phyloP scores from a whole-genome alignment of 2,113 vertebrate genomes.

The Alces alces region DNA sequence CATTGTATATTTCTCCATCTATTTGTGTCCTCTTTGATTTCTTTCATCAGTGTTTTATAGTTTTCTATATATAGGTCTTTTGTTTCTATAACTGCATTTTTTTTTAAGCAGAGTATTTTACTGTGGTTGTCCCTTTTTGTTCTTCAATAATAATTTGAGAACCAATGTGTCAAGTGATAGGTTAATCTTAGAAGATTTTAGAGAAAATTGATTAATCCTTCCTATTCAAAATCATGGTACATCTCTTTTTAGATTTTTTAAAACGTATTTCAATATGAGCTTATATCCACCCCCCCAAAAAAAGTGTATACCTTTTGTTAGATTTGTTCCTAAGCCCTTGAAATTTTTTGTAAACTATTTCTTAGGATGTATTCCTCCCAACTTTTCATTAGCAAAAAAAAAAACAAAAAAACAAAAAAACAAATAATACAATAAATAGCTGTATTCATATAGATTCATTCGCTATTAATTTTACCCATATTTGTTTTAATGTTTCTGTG shows the following conservation, averaged over 20 bases:
- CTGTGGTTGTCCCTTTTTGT: not conserved
- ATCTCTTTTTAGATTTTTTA: not conserved
- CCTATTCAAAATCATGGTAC: not conserved
- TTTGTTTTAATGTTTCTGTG: not conserved
- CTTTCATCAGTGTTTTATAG: too few relatives aligned
- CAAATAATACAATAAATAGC: not conserved
- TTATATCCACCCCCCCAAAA: not conserved
- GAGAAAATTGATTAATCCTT: not conserved
- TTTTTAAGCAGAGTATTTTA: not conserved
- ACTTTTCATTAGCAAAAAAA: not conserved
- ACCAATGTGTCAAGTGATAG: not conserved
- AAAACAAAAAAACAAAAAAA: not conserved
- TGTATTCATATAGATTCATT: not conserved
- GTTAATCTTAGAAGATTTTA: not conserved
- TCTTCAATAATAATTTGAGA: constrained; percentile 1
- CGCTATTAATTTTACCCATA: not conserved
- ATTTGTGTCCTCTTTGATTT: too few relatives aligned
- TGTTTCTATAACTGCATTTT: not conserved
- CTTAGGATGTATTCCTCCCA: not conserved
- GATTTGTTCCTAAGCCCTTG: not conserved
- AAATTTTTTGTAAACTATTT: not conserved
- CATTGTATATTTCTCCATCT: too few relatives aligned
- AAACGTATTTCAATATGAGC: not conserved
- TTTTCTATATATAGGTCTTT: not conserved
- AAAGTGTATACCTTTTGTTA: not conserved